A percentile compares a stretch with the other conserved stretches of the same genome.
phyloP scores from a whole-genome alignment of 2,888 invertebrate species.

The Eupsilia transversa region DNA sequence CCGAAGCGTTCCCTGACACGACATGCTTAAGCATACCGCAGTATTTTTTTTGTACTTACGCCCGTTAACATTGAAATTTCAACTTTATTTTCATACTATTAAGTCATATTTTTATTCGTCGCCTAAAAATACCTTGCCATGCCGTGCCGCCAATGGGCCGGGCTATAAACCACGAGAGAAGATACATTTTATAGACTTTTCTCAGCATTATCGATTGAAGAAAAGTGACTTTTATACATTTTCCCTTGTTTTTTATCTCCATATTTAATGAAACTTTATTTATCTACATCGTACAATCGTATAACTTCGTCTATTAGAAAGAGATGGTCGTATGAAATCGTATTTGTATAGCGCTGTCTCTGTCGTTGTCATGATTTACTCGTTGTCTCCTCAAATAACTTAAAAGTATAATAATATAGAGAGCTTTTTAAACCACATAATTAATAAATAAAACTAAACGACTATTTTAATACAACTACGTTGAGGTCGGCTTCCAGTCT shows the following conservation, averaged over 20 bases:
- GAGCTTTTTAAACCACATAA: conserved; percentile 33
- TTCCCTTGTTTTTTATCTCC: conserved; percentile 32
- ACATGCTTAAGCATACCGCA: no score
- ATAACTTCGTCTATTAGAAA: conserved; percentile 27
- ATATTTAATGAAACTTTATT: conserved; percentile 32
- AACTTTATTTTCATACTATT: no score
- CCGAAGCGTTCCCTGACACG: no score
- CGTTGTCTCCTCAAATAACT: not conserved
- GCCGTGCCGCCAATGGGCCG: no score
- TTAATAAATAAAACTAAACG: not conserved
- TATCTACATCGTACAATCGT: conserved; percentile 32
- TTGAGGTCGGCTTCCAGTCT: not conserved
- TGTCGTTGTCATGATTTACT: conserved; percentile 12
- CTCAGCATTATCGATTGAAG: not conserved
- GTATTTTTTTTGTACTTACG: no score
- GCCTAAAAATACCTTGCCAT: no score
- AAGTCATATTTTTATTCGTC: no score
- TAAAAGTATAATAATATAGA: conserved; percentile 37
- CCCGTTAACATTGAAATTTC: no score
- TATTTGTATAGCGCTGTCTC: conserved; percentile 4
- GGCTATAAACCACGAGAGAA: not conserved
- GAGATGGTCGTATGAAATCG: not conserved
- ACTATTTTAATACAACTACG: conserved; percentile 4
- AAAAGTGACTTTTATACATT: conserved; percentile 21
- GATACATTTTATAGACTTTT: not conserved